Percentiles rank a stretch among this genome's conserved stretches.
Conservation (phyloP, 1,140 invertebrate genomes). For the Thaumatotibia leucotreta region DNA sequence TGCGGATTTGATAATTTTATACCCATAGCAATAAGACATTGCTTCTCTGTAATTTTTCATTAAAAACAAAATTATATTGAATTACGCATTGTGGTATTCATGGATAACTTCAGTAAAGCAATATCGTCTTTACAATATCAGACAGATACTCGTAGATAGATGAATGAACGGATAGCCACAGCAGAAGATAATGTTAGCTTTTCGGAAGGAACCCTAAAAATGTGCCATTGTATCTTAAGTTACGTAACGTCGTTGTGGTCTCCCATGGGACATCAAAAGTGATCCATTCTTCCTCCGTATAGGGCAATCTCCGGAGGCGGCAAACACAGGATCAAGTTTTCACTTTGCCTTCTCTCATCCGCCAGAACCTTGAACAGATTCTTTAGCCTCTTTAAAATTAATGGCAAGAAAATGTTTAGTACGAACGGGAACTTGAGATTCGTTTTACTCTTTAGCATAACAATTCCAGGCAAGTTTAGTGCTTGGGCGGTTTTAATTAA, state of each 20-base stretch:
- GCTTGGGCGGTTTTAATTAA: background rate
- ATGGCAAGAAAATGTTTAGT: conserved; percentile 10
- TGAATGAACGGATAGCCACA: too few species aligned
- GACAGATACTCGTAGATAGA: too few species aligned
- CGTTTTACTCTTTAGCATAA: background rate
- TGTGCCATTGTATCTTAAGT: background rate
- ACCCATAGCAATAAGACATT: too few species aligned
- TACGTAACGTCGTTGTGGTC: conserved; percentile 10
- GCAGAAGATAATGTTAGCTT: too few species aligned
- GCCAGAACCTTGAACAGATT: background rate
- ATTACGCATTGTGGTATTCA: too few species aligned
- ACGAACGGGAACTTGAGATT: background rate
- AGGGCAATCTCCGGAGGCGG: conserved; percentile 11
- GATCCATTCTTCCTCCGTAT: conserved; percentile 22
- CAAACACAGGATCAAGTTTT: conserved; percentile 19
- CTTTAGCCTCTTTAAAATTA: conserved; percentile 10
- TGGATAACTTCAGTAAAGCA: too few species aligned
- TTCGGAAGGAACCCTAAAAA: background rate
- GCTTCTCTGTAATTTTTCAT: too few species aligned
- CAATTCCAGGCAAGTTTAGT: background rate
- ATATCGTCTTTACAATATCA: too few species aligned
- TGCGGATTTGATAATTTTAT: too few species aligned
- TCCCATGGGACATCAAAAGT: conserved; percentile 18
- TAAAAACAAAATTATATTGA: too few species aligned
- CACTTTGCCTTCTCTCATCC: conserved; percentile 11